Percentiles rank a stretch among this genome's conserved stretches.
These are phyloP conservation scores for Stegophylla sp. DNA, from an alignment of 2,888 invertebrate species.

Conservation along the genomic window DNA sequence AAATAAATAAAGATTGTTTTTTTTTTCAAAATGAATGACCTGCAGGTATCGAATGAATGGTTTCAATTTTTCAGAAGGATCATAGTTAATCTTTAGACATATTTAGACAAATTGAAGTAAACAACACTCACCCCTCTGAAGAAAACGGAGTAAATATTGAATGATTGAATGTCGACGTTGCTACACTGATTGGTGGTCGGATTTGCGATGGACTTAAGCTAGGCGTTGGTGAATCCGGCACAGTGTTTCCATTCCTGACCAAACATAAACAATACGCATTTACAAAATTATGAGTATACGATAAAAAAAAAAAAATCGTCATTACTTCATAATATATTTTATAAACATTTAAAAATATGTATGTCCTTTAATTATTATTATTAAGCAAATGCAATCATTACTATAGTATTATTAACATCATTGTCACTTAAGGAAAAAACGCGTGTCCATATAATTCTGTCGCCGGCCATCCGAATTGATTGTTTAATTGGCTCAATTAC, in stretches of 20 bases:
- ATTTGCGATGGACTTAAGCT: constrained; percentile 55
- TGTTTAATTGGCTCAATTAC: constrained; percentile 59
- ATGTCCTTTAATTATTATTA: constrained; percentile 13
- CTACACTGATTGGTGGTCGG: constrained; percentile 56
- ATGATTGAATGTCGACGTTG: constrained; percentile 61
- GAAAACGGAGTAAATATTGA: constrained; percentile 61
- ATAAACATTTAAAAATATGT: background rate
- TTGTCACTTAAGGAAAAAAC: constrained; percentile 45
- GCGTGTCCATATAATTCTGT: constrained; percentile 25
- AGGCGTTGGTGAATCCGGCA: constrained; percentile 59
- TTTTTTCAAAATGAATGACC: constrained; percentile 4
- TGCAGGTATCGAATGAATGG: background rate
- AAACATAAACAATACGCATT: background rate
- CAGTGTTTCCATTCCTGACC: constrained; percentile 51
- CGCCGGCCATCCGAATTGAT: constrained; percentile 51
- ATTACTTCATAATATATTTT: background rate
- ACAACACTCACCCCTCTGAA: constrained; percentile 60
- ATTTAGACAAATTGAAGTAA: constrained; percentile 10
- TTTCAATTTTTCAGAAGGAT: constrained; percentile 1
- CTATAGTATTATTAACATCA: constrained; percentile 36
- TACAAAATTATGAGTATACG: background rate
- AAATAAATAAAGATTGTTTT: constrained; percentile 32
- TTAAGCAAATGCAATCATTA: constrained; percentile 28
- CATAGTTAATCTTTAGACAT: constrained; percentile 18
- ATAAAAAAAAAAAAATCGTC: background rate